Conservation (phyloP, 1,140 invertebrate species). For the Heliothis virescens region DNA sequence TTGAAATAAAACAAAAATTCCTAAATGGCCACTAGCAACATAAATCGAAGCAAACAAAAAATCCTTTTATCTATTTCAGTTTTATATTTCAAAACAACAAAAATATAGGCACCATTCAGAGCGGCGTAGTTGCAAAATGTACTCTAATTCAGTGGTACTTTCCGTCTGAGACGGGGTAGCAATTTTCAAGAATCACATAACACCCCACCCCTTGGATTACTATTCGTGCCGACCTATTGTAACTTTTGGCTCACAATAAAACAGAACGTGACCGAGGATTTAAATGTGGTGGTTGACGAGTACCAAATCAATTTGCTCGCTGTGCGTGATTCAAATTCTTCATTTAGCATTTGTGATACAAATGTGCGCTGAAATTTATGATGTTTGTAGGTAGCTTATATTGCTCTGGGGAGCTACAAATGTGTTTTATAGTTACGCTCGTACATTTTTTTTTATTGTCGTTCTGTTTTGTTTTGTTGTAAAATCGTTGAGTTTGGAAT, state of each 20-base stretch:
- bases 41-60: too few species aligned
- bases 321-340: conserved; percentile 65
- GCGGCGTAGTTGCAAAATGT: not conserved
- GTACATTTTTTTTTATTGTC: conserved; percentile 42
- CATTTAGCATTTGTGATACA: conserved; percentile 52
- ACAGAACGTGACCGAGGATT: conserved; percentile 67
- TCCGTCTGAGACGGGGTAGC: conserved; percentile 25
- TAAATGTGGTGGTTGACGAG: conserved; percentile 67
- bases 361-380: conserved; percentile 42
- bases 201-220: conserved; percentile 54
- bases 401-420: conserved; percentile 33
- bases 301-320: conserved; percentile 71
- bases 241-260: conserved; percentile 78
- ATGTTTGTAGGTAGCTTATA: conserved; percentile 44
- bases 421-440: conserved; percentile 44
- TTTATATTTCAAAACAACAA: conserved; percentile 1
- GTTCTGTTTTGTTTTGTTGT: not conserved
- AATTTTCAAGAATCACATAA: conserved; percentile 67
- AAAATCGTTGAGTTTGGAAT: conserved; percentile 20
- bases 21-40: too few species aligned
- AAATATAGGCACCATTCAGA: not conserved
- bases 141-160: not conserved
- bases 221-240: conserved; percentile 65
- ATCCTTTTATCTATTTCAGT: not conserved
- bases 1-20: too few species aligned